Base-by-base conservation (phyloP, 2,113 vertebrate genomes). In the Sinocyclocheilus anshuiensis region DNA sequence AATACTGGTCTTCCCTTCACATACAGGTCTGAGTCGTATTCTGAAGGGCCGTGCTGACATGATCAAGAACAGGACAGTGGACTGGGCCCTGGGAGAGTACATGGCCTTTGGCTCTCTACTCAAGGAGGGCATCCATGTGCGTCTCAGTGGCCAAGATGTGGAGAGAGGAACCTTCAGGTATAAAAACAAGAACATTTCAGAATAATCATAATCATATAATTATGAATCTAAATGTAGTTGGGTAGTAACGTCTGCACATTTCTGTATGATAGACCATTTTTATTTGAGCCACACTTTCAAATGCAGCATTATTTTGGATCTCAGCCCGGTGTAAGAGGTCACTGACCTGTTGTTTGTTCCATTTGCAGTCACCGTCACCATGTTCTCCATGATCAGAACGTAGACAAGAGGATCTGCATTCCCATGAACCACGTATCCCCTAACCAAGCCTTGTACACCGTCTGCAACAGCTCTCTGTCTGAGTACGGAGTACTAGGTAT, bases 101-200 rank as follows among this genome's bases (percentile, higher is more conserved):
- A 99, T 99, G 98, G 97, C 98, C 0, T 98, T 99, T 0, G 98
- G 98, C 4, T 99, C 98, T 0, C 95, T 99, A 85, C 96, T 99
- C 65, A 96, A 97, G 63, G 98, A 99, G 81, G 98, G 98, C 4
- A 99, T 95, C 88, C 98, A 99, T 71, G 95, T 99, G 86, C 90
- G 98, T 0, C 95, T 99, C 86, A 99, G 98, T 0, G 98, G 98
- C 8, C 98, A 99, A 93, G 98, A 99, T 0, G 98, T 99, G 1
- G 98, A 99, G 92, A 95, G 98, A 36, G 98, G 98, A 11, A 99
- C 98, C 0, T 99, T 99, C 92, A 99, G 98, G 98, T 99, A 22
- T 50, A 22, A n/a, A 39, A 16, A 36, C 15, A 18, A 45, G 8
- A 10, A 45, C 42, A 45, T 36, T 36, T 36, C 36, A 36, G 36